These are phyloP conservation scores for Psammodynastes pulverulentus DNA, from an alignment of 2,113 vertebrate species.

Conservation along the genomic window DNA sequence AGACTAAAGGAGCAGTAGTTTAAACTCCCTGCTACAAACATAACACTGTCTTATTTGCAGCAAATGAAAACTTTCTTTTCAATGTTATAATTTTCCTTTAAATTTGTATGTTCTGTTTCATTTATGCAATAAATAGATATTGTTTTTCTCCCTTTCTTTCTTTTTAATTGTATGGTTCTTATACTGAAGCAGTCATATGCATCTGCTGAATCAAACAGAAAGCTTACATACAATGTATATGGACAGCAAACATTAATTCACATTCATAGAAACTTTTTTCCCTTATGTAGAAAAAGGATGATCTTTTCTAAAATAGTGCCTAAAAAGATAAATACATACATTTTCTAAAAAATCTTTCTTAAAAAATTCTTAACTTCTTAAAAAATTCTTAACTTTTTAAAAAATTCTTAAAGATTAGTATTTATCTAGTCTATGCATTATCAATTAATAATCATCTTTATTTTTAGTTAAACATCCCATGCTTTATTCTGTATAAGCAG, in stretches of 20 bases:
- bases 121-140: neutral
- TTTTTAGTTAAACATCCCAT: neutral
- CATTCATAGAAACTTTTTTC: neutral
- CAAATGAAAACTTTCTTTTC: neutral
- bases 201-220: neutral
- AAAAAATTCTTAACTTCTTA: neutral
- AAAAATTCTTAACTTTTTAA: neutral
- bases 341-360: neutral
- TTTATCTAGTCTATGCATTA: neutral
- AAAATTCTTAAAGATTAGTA: neutral
- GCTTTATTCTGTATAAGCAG: neutral
- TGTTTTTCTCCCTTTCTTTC: neutral
- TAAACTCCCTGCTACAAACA: neutral
- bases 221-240: neutral
- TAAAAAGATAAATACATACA: neutral
- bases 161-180: neutral
- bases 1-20: neutral
- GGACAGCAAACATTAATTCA: neutral
- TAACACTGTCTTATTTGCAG: neutral
- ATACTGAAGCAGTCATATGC: neutral
- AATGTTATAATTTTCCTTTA: neutral
- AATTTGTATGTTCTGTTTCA: neutral
- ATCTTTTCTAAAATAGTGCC: neutral
- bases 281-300: neutral
- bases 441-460: neutral